These are phyloP conservation scores for Sericinus montela DNA, from an alignment of 2,888 invertebrate genomes.

Conservation along the genomic window DNA sequence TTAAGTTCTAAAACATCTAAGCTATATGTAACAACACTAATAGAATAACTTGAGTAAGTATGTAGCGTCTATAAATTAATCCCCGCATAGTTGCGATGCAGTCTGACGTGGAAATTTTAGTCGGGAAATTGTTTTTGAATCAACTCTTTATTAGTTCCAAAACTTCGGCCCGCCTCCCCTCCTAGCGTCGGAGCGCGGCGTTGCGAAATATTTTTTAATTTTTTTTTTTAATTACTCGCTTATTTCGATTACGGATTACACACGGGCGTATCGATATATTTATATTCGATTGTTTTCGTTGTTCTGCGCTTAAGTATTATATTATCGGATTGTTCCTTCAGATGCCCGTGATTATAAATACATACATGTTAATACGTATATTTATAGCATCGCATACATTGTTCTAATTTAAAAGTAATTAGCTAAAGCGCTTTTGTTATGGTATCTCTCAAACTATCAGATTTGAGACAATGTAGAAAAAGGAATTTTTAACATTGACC, in stretches of 20 bases:
- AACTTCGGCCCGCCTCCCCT: conserved; percentile 26
- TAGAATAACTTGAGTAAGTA: conserved; percentile 10
- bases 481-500: no score
- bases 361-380: no score
- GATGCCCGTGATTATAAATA: no score
- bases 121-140: conserved; percentile 31
- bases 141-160: conserved; percentile 28
- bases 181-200: conserved; percentile 25
- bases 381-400: no score
- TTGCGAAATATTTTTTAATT: conserved; percentile 25
- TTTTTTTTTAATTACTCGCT: conserved; percentile 16
- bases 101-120: conserved; percentile 24
- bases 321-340: no score
- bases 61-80: conserved; percentile 1
- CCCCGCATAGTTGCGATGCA: conserved; percentile 21
- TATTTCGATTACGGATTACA: conserved; percentile 1
- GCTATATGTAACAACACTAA: neutral
- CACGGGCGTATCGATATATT: neutral
- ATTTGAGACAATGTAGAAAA: no score
- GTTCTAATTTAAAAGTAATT: no score
- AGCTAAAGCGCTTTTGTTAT: no score
- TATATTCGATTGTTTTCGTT: neutral
- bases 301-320: no score
- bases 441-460: no score
- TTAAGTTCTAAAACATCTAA: no score